Evolutionary conservation across 2,888 invertebrate genomes (phyloP).

Genomic region (Drosophila pegasa): DNA sequence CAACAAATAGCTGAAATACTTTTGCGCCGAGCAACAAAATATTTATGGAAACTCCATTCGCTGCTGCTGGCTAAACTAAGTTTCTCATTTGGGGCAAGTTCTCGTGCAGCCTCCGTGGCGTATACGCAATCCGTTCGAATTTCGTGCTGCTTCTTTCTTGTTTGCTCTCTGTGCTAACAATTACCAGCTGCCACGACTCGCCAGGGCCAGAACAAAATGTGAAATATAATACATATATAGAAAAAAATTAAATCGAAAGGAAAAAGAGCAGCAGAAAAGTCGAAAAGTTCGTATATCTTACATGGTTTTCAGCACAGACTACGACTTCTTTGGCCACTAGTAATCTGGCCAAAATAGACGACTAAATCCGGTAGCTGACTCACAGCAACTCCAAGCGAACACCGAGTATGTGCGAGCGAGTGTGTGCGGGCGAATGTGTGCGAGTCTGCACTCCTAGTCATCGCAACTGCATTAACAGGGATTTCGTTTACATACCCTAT

Average conservation of each 20-base stretch:
- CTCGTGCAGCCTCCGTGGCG: constrained; percentile 23
- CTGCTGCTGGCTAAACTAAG: constrained; percentile 33
- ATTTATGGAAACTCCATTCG: constrained; percentile 32
- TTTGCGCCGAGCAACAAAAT: constrained; percentile 36
- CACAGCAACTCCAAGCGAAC: constrained; percentile 22
- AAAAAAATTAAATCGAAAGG: constrained; percentile 6
- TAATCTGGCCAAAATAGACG: constrained; percentile 69
- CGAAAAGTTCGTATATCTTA: constrained; percentile 34
- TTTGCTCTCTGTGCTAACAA: constrained; percentile 50
- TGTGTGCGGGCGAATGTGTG: constrained; percentile 16
- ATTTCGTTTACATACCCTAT: constrained; percentile 50
- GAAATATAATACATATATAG: constrained; percentile 10
- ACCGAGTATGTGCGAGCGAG: constrained; percentile 2
- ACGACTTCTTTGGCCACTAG: constrained; percentile 43
- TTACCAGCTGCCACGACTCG: constrained; percentile 69
- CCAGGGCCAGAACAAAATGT: constrained; percentile 22
- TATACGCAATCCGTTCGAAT: constrained; percentile 45
- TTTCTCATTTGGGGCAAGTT: constrained; percentile 39
- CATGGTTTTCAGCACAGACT: constrained; percentile 47
- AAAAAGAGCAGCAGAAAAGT: constrained; percentile 3
- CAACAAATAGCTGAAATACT: constrained; percentile 50
- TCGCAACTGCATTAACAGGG: constrained; percentile 71
- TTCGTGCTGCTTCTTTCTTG: background rate
- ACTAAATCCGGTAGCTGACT: constrained; percentile 61
- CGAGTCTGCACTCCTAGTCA: constrained; percentile 36